Conservation (phyloP, 1,140 invertebrate species). For the Drosophila oshimai region DNA sequence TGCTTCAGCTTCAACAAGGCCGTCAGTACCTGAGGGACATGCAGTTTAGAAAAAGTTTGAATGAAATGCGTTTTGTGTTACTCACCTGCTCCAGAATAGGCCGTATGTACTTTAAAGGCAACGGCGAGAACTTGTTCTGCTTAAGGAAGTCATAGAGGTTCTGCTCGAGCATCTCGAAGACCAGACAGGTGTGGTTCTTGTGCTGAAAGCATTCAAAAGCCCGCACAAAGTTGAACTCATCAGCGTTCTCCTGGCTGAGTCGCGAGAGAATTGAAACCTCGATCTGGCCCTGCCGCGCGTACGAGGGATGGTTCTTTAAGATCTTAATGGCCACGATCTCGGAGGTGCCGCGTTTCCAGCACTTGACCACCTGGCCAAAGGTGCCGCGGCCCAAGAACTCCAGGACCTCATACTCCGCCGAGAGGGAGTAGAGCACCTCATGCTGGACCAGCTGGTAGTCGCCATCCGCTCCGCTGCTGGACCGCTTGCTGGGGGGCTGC, state of each 20-base stretch:
- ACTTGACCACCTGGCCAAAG: constrained; percentile 99
- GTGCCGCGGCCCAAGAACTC: constrained; percentile 99
- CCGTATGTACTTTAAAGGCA: constrained; percentile 98
- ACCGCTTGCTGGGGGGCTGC: constrained; percentile 84
- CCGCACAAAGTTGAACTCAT: constrained; percentile 99
- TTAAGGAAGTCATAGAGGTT: constrained; percentile 99
- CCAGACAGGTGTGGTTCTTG: constrained; percentile 99
- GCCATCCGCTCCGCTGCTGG: constrained; percentile 92
- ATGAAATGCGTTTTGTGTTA: background rate
- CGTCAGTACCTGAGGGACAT: constrained; percentile 86
- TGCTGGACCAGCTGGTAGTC: constrained; percentile 99
- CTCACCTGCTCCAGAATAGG: constrained; percentile 98
- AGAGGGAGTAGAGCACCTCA: constrained; percentile 97
- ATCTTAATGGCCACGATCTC: constrained; percentile 99
- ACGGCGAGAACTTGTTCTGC: constrained; percentile 99
- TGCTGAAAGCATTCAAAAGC: constrained; percentile 99
- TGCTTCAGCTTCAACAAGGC: constrained; percentile 98
- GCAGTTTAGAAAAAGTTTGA: background rate
- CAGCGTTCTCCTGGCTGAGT: constrained; percentile 99
- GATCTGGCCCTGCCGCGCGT: constrained; percentile 99
- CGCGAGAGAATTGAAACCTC: constrained; percentile 99
- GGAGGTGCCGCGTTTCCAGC: constrained; percentile 99
- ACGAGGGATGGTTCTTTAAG: constrained; percentile 99
- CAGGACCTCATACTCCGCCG: constrained; percentile 97
- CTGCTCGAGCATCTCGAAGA: constrained; percentile 99